Evolutionary conservation across 1,140 invertebrate genomes (phyloP).

Genomic region (Dryas iulia): DNA sequence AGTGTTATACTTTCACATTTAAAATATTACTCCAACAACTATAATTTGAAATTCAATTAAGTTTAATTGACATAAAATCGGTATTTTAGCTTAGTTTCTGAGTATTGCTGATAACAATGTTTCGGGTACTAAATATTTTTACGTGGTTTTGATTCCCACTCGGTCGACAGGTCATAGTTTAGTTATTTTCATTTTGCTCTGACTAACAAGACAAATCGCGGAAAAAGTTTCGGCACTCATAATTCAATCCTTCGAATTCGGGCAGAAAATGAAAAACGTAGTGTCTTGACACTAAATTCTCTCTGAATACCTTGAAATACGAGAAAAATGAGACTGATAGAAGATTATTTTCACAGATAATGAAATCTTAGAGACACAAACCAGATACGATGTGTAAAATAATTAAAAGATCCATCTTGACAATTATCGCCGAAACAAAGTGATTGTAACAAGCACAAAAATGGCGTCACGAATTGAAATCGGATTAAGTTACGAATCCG

Average conservation of each 20-base stretch:
- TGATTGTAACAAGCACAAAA: slow-evolving; percentile 46
- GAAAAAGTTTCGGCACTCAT: no score
- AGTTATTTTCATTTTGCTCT: no score
- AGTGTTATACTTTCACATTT: not conserved
- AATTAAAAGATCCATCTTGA: slow-evolving; percentile 32
- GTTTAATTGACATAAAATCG: not conserved
- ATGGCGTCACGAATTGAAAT: slow-evolving; percentile 59
- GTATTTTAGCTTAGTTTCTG: no score
- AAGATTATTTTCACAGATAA: not conserved
- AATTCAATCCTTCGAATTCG: no score
- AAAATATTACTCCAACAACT: not conserved
- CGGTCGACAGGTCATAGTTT: no score
- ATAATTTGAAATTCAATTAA: not conserved
- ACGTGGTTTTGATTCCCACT: no score
- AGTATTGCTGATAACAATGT: no score
- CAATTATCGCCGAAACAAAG: slow-evolving; percentile 42
- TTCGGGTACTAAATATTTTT: no score
- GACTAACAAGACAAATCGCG: no score
- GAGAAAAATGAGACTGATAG: not conserved
- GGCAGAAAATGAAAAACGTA: no score
- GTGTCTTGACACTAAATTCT: no score
- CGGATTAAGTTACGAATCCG: slow-evolving; percentile 64
- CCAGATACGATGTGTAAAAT: slow-evolving; percentile 6
- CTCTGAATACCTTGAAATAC: no score
- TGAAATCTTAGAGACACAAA: not conserved